phyloP scores from a whole-genome alignment of 2,888 invertebrate species.

The Pantelozetes paolii region DNA sequence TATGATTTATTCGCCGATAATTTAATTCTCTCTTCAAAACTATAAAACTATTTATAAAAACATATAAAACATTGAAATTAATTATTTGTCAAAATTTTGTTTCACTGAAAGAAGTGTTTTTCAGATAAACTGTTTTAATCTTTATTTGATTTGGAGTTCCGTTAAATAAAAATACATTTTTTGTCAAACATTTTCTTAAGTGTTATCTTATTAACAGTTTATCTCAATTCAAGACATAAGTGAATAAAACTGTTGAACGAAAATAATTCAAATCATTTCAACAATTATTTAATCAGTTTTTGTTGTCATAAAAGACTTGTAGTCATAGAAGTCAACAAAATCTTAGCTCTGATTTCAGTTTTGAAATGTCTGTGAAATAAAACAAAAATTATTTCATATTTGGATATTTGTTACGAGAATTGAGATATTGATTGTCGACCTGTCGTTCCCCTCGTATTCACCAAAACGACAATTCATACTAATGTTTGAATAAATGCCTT shows the following conservation, averaged over 20 bases:
- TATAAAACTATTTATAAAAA: too few relatives aligned
- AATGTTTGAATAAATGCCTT: conserved; percentile 1
- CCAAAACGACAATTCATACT: not conserved
- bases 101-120: too few relatives aligned
- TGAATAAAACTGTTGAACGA: not conserved
- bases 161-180: too few relatives aligned
- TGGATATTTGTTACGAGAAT: not conserved
- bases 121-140: too few relatives aligned
- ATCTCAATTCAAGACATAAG: too few relatives aligned
- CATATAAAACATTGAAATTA: too few relatives aligned
- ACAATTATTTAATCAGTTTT: conserved; percentile 10
- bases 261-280: not conserved
- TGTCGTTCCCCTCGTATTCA: not conserved
- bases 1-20: too few relatives aligned
- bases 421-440: conserved; percentile 14
- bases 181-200: not conserved
- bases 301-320: not conserved
- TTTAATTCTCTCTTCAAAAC: too few relatives aligned
- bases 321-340: not conserved
- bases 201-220: not conserved
- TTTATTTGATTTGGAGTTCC: too few relatives aligned
- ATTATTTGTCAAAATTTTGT: too few relatives aligned
- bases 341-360: not conserved
- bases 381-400: not conserved
- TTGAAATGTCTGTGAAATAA: not conserved